Conservation (phyloP, 2,113 vertebrate species). For the Gobio gobio region DNA sequence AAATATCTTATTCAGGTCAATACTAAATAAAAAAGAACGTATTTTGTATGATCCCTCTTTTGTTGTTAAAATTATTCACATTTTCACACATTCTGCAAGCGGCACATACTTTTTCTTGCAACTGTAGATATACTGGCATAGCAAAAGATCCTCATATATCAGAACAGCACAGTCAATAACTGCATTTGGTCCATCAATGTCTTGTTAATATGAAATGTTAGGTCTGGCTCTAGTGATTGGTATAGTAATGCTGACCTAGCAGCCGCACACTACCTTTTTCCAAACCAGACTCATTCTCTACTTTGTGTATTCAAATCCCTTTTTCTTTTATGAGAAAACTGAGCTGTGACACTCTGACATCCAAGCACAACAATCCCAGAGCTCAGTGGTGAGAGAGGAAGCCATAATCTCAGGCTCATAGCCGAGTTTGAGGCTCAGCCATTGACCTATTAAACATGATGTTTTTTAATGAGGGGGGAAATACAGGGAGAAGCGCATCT, state of each 20-base stretch:
- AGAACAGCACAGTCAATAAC: neutral
- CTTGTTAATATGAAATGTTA: neutral
- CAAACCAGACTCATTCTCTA: constrained; percentile 26
- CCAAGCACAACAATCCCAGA: constrained; percentile 12
- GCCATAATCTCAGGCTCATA: constrained; percentile 40
- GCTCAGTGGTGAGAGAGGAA: constrained; percentile 5
- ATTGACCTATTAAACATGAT: constrained; percentile 11
- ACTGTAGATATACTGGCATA: no score
- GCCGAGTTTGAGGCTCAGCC: neutral
- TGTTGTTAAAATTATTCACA: no score
- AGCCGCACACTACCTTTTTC: neutral
- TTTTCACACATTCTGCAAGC: no score
- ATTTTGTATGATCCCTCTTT: no score
- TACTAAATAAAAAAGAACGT: no score
- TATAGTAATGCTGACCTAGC: neutral
- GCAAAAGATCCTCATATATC: neutral
- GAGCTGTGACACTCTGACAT: neutral
- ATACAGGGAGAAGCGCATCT: neutral
- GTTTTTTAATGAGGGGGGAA: neutral
- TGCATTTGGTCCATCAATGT: neutral
- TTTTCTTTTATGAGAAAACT: constrained; percentile 27
- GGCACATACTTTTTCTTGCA: no score
- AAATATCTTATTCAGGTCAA: no score
- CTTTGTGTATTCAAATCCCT: neutral
- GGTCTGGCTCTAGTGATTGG: neutral